Evolutionary conservation across 1,140 invertebrate genomes (phyloP), one percentile per base, ranked within the genome.

Genomic region (Brachionus sp.): DNA sequence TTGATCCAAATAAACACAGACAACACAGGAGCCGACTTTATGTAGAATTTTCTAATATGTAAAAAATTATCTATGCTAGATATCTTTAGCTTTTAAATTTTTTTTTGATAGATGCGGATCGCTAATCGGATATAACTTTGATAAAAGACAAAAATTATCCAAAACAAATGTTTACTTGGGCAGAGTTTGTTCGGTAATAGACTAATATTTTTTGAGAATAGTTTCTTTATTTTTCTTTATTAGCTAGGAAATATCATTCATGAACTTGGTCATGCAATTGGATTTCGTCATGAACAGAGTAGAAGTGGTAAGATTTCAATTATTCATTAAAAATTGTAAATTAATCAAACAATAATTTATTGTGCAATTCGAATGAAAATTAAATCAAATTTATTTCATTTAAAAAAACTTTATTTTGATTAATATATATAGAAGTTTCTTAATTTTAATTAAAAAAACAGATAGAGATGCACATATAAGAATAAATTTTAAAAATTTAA

Each of bases 231-330:
- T 75, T 75, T 77, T 44, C 25, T 80, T 29, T 5, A 66, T n/a
- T 64, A 84, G 84, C 57, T 86, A 23, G 92, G 92, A 5, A 91
- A 91, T 3, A 88, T 92, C 16, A 87, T 92, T 46, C 92, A 93
- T 85, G 92, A 93, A 87, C 86, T 93, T 5, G 88, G 92, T 85
- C 92, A 93, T 85, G 90, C 91, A 0, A 84, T 92, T 1, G 92
- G 92, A 29, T 92, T 92, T 86, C 90, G 84, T 35, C 88, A 89
- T 68, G 87, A 89, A 75, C 88, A 89, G 16, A 85, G 84, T 3
- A 70, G 88, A 42, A 83, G 85, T 25, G 70, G 70, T 75, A 75
- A n/a, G 29, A 33, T 33, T 35, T 68, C 0, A 12, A 66, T 29
- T 57, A 16, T 57, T 16, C 19, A 57, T 16, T 13, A 13, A 16